Base-by-base conservation (phyloP, 2,113 vertebrate species). In the Bungarus multicinctus region DNA sequence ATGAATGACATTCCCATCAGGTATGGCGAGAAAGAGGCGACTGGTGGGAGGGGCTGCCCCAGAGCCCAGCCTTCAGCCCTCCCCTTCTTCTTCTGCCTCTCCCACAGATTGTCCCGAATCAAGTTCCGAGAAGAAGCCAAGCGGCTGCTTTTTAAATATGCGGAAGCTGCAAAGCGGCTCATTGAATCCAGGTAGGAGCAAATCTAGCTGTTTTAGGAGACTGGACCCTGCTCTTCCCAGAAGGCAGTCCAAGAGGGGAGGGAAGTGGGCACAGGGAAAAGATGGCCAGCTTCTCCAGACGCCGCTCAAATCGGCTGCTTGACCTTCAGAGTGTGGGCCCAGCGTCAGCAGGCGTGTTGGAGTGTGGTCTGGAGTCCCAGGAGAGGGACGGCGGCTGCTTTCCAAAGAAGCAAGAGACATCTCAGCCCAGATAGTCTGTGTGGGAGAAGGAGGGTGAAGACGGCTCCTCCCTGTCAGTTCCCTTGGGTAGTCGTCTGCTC, bases 1-100 rank as follows among this genome's bases (percentile, higher is more conserved):
- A 99, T 99, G 99, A 99, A 99, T 54, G 99, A 99, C 98, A 99
- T 99, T 97, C 99, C 99, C 93, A 99, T 99, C 98, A 99, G 99
- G 99, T 98, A 97, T 11, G 14, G 2, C 39, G 86, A 18, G 2
- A 23, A 30, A 1, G 50, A n/a, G 11, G 5, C 0, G 55, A 6
- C 3, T 3, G 64, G 30, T 10, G 16, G 9, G 25, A 1, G 4
- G 89, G 64, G 1, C 47, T 50, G 47, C 27, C 6, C 43, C 5
- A 0, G 58, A 6, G 4, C 0, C 23, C 3, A 4, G 0, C 3
- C 30, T 2, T 9, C 6, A 27, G 18, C 23, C 52, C 47, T 57
- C 22, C 7, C 25, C 52, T 54, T 11, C 0, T 54, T 11, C 0
- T 91, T 2, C 92, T 91, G 30, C 92, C 54, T 52, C 23, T 14